A percentile compares a stretch with the other conserved stretches of the same genome.
Conservation (phyloP, 2,888 invertebrate species). For the Polymixis flavicincta region DNA sequence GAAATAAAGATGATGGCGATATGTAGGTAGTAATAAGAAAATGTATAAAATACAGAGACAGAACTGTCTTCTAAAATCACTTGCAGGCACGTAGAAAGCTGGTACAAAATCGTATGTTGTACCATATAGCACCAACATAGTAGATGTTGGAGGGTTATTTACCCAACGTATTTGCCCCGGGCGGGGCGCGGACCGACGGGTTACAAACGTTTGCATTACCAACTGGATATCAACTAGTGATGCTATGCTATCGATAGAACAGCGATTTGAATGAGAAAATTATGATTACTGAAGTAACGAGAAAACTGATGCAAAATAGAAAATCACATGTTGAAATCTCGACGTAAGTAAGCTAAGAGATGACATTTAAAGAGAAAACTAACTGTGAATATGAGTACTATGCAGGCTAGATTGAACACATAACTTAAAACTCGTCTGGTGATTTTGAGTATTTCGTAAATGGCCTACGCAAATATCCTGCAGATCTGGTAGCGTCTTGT, state of each 20-base stretch:
- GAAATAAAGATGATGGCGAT: too few relatives aligned
- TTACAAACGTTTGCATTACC: constrained; percentile 88
- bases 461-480: too few relatives aligned
- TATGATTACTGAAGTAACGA: too few relatives aligned
- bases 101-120: constrained; percentile 56
- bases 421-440: too few relatives aligned
- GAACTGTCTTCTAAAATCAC: constrained; percentile 39
- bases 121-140: constrained; percentile 51
- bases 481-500: too few relatives aligned
- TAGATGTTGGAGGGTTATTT: constrained; percentile 77
- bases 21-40: neutral
- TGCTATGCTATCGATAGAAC: constrained; percentile 38
- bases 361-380: too few relatives aligned
- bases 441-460: too few relatives aligned
- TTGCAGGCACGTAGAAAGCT: constrained; percentile 37
- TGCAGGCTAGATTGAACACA: too few relatives aligned
- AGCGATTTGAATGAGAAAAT: neutral
- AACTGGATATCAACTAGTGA: constrained; percentile 85
- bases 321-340: too few relatives aligned
- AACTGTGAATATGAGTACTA: too few relatives aligned
- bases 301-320: too few relatives aligned
- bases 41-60: neutral
- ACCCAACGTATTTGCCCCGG: constrained; percentile 82
- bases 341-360: too few relatives aligned
- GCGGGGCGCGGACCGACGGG: constrained; percentile 82